Base-by-base conservation (phyloP, 2,888 invertebrate genomes). In the Drosophila nr. fundita region DNA sequence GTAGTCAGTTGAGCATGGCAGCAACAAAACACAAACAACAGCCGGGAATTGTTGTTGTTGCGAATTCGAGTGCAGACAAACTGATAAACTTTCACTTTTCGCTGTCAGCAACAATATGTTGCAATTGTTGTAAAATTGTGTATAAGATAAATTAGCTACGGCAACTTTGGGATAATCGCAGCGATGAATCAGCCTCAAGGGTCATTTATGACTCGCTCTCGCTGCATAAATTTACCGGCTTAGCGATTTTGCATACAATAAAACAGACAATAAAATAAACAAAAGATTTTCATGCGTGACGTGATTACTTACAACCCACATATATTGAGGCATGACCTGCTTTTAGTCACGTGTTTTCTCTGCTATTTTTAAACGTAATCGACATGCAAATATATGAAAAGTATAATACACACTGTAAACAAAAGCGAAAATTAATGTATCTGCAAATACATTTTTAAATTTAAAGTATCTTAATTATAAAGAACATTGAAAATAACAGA, bases 41-140 rank as follows among this genome's bases (percentile, higher is more conserved):
- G 57, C 42, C 50, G 38, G 42, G 45, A 55, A 57, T 66, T 68
- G 59, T 53, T 63, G 55, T 59, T 75, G 74, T 82, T 82, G 84
- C 89, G 84, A 85, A 89, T 87, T 75, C 64, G 64, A 73, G 76
- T 87, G 82, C 82, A 82, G 78, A 72, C 75, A 62, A 54, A 54
- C 68, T 29, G 54, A 59, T 57, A 57, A 87, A 86, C 85, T 86
- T 86, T 86, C 85, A 87, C 85, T 86, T 86, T 86, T 76, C 38
- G 30, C 27, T 45, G 42, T 55, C 64, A 49, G 38, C 52, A 24
- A 48, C 45, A 57, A 74, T 62, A 77, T 89, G 77, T 84, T 87
- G 82, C 82, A 89, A 82, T 71, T 82, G 82, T 8, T 52, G 40
- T 53, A 45, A 71, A 65, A 48, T 36, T 65, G 63, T 27, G 48